phyloP scores from a whole-genome alignment of 2,113 vertebrate genomes.

The Bufo bufo region DNA sequence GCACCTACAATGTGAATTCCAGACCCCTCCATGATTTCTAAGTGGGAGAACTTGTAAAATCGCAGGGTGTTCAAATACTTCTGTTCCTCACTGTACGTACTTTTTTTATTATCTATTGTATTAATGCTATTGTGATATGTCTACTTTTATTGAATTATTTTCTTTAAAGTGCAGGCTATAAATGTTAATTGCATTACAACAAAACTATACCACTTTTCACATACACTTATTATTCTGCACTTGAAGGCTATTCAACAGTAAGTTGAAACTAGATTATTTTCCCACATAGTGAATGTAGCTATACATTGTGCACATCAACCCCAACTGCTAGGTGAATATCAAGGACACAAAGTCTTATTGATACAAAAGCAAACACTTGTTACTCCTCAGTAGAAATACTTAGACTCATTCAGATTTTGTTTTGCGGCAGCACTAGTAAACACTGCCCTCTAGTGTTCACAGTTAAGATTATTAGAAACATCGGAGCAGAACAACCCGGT shows the following conservation, averaged over 20 bases:
- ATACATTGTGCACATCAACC: not conserved
- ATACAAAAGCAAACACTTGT: slow-evolving; percentile 42
- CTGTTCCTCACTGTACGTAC: no score
- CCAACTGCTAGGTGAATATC: not conserved
- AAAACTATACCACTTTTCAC: not conserved
- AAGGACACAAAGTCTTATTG: slow-evolving; percentile 22
- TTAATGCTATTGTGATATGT: no score
- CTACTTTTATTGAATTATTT: not conserved
- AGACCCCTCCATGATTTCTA: no score
- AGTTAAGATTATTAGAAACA: not conserved
- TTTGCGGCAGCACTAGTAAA: slow-evolving; percentile 18
- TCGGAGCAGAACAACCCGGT: not conserved
- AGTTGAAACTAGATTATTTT: not conserved
- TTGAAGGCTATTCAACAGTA: not conserved
- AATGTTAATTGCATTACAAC: not conserved
- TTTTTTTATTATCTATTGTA: no score
- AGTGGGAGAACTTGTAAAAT: no score
- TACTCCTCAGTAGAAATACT: slow-evolving; percentile 5
- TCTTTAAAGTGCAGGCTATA: not conserved
- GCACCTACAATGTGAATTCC: no score
- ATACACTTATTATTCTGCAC: not conserved
- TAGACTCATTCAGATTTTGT: not conserved
- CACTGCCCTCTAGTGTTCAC: slow-evolving; percentile 50
- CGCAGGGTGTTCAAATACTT: no score
- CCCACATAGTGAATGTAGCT: not conserved